Percentiles rank a stretch among this genome's conserved stretches.
Conservation (phyloP, 2,797 vertebrate genomes). For the Coluber constrictor region DNA sequence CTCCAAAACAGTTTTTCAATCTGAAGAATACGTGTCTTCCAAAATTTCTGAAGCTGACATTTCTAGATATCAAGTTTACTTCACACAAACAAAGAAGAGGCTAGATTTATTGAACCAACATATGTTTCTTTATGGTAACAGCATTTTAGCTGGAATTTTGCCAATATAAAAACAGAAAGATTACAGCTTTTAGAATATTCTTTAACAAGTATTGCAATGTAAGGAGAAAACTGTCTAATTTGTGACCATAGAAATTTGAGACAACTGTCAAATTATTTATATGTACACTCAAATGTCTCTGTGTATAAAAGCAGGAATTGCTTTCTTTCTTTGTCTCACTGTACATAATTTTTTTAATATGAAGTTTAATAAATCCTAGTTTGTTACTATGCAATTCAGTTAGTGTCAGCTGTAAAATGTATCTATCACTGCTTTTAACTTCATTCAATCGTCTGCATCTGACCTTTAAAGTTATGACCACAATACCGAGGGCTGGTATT, state of each 20-base stretch:
- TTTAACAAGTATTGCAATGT: not conserved
- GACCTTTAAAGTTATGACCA: not conserved
- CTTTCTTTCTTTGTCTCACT: not conserved
- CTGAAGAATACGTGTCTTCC: not conserved
- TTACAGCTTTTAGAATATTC: not conserved
- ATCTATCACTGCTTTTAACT: fast-evolving
- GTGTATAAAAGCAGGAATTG: not conserved
- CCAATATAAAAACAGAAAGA: not conserved
- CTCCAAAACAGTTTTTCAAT: not conserved
- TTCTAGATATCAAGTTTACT: not conserved
- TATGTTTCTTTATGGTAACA: not conserved
- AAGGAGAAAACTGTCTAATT: conserved; percentile 24
- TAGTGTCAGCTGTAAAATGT: not conserved
- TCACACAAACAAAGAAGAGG: not conserved
- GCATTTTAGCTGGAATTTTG: not conserved
- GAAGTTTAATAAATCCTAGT: not conserved
- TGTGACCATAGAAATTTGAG: not conserved
- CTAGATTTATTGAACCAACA: not conserved
- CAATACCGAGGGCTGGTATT: no score
- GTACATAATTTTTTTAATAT: not conserved
- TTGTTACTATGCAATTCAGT: not conserved
- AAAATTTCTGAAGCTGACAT: not conserved
- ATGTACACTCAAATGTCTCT: not conserved
- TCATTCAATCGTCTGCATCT: not conserved
- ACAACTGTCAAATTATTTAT: not conserved